These are phyloP conservation scores for Clarias gariepinus DNA, from an alignment of 2,113 vertebrate genomes.

Conservation along the genomic window DNA sequence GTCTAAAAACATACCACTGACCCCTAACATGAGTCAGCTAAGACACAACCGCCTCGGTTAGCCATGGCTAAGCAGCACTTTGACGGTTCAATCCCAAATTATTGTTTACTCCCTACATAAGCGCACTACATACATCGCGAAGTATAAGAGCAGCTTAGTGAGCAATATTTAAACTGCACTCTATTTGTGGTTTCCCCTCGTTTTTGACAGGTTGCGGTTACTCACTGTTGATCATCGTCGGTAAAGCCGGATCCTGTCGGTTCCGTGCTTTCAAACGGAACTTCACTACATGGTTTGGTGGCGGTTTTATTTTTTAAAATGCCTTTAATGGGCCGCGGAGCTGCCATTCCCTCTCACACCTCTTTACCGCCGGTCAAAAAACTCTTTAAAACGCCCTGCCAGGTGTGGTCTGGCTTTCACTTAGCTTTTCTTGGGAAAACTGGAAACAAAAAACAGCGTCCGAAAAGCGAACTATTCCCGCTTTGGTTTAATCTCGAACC, in stretches of 20 bases:
- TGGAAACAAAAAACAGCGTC: background rate
- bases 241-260: slow-evolving; percentile 54
- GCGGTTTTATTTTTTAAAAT: slow-evolving; percentile 77
- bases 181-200: slow-evolving; percentile 46
- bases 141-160: background rate
- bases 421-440: background rate
- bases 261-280: slow-evolving; percentile 62
- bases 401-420: background rate
- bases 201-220: slow-evolving; percentile 39
- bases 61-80: background rate
- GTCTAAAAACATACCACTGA: background rate
- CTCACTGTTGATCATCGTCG: slow-evolving; percentile 77
- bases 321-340: slow-evolving; percentile 77
- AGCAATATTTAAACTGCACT: background rate
- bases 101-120: background rate
- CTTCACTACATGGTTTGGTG: slow-evolving; percentile 58
- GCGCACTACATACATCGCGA: background rate
- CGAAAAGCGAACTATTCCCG: background rate
- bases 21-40: slow-evolving; percentile 4
- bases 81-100: slow-evolving; percentile 9
- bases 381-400: background rate
- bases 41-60: background rate
- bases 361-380: slow-evolving; percentile 17
- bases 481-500: background rate
- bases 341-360: slow-evolving; percentile 69